Evolutionary conservation across 1,140 invertebrate genomes (phyloP).

Genomic region (Venustaconcha ellipsiformis): DNA sequence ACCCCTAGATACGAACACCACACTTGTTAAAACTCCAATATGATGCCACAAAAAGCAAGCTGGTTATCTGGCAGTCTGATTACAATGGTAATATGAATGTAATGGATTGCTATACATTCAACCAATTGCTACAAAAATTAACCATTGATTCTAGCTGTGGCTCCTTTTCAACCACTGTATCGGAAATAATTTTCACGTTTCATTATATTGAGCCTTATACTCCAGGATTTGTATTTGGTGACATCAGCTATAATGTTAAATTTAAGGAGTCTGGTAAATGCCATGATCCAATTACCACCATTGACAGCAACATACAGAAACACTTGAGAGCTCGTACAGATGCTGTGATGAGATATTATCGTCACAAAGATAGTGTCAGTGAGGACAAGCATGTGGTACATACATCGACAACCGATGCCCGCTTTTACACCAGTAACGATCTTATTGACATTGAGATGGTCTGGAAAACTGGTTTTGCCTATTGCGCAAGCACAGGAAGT

Average conservation of each 20-base stretch:
- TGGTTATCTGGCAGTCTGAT: constrained; percentile 34
- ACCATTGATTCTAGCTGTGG: constrained; percentile 11
- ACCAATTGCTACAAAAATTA: constrained; percentile 21
- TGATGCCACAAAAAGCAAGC: constrained; percentile 25
- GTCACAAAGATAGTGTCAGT: constrained; percentile 19
- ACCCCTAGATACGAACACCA: no score
- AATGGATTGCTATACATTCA: constrained; percentile 41
- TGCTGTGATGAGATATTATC: constrained; percentile 43
- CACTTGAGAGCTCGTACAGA: not conserved
- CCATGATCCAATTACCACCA: constrained; percentile 15
- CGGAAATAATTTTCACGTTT: constrained; percentile 41
- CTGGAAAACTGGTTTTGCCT: constrained; percentile 58
- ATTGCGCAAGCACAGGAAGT: constrained; percentile 52
- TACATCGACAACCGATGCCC: constrained; percentile 13
- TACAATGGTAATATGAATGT: constrained; percentile 10
- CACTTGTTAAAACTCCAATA: constrained; percentile 37
- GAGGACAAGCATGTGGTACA: constrained; percentile 35
- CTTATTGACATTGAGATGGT: constrained; percentile 47
- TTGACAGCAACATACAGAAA: not conserved
- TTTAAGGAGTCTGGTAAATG: constrained; percentile 27
- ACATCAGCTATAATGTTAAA: constrained; percentile 47
- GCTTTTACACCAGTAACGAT: constrained; percentile 43
- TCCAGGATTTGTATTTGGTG: constrained; percentile 51
- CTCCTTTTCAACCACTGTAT: not conserved
- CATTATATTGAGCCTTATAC: constrained; percentile 37